These are phyloP conservation scores for Carassius gibelio DNA, from an alignment of 2,113 vertebrate genomes.

Conservation along the genomic window DNA sequence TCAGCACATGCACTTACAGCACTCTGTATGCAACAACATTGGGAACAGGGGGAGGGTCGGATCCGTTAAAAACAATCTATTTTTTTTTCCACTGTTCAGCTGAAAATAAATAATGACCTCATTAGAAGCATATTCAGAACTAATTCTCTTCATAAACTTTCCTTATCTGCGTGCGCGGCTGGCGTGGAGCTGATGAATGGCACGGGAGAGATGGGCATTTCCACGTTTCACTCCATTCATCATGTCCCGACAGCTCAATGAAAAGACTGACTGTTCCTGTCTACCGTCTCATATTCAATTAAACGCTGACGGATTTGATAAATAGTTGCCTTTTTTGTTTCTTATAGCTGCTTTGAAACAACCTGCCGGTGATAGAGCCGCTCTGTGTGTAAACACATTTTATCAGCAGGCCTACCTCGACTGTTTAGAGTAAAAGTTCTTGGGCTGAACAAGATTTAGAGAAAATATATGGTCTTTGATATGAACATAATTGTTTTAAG, in stretches of 20 bases:
- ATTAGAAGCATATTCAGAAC: no score
- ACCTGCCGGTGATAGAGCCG: constrained; percentile 45
- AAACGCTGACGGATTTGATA: constrained; percentile 63
- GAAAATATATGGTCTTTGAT: neutral
- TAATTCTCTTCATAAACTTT: no score
- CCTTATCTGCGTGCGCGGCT: no score
- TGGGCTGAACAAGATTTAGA: neutral
- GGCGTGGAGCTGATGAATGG: constrained; percentile 45
- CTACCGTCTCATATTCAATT: constrained; percentile 63
- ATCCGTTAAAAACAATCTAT: neutral
- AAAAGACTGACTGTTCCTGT: constrained; percentile 59
- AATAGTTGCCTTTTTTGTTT: constrained; percentile 56
- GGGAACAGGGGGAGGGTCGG: neutral
- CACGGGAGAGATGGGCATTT: constrained; percentile 59
- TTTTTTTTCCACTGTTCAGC: no score
- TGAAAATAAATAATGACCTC: no score
- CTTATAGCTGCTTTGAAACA: constrained; percentile 48
- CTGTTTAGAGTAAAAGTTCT: neutral
- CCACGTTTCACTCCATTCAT: constrained; percentile 57
- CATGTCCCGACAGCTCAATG: constrained; percentile 60
- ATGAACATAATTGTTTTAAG: neutral
- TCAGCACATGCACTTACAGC: neutral
- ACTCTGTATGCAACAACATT: constrained; percentile 28
- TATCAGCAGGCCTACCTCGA: constrained; percentile 9
- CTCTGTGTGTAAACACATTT: constrained; percentile 15